Evolutionary conservation across 1,140 invertebrate genomes (phyloP), one percentile per base, ranked within the genome.

Genomic region (Drosophila cardini): DNA sequence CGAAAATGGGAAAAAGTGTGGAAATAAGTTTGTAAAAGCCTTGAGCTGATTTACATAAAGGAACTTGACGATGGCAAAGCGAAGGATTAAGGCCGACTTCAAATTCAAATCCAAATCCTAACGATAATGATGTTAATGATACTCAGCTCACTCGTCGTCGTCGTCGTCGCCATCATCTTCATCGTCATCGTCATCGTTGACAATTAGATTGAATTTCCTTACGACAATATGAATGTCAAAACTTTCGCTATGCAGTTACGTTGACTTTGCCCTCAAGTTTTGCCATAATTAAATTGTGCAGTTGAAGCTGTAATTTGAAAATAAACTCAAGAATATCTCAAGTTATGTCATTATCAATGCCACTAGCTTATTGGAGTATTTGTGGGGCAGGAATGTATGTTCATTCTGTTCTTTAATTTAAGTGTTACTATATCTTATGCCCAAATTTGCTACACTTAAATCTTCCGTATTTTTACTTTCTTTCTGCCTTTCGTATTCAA

Each of bases 41-140:
- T 73, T 30, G 6, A 32, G 62, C 48, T 75, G 64, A 86, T 85
- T 86, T 85, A 75, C 81, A 75, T 85, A 80, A 85, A 55, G 75
- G 74, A 26, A 72, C 76, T 53, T n/a, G 36, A 18, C 26, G 15
- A 50, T 34, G 10, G n/a, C 58, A 43, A 42, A 13, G 30, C 43
- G 63, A 65, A 50, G 64, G 64, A 58, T 68, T 68, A 68, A 68
- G 43, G 61, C 38, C 26, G 16, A 7, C 26, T 46, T n/a, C 26
- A 4, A 50, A 26, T 26, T 5, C 38, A 26, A 50, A 32, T 18
- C 11, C 2, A n/a, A n/a, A 38, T 50, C 32, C 11, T 32, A 26
- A 40, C 30, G 16, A 16, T 43, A 56, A 55, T 34, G 50, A 13
- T 43, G 55, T 32, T 34, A 50, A 13, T 64, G 36, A 10, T 50